phyloP scores from a whole-genome alignment of 2,797 vertebrate species.

The Anguilla anguilla region DNA sequence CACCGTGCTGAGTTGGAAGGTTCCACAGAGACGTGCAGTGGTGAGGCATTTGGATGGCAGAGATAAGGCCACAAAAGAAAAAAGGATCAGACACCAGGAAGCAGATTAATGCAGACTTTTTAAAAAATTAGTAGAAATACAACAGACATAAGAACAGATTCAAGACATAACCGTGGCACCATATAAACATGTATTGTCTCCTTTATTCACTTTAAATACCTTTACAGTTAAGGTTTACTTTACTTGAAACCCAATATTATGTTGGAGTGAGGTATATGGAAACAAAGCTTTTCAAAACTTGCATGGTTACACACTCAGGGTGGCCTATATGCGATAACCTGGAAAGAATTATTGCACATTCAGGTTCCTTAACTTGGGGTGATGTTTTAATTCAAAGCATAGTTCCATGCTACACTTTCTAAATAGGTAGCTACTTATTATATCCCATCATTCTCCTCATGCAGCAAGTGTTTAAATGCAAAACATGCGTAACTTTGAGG shows the following conservation, averaged over 20 bases:
- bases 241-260: background rate
- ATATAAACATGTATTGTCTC: background rate
- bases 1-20: slow-evolving; percentile 26
- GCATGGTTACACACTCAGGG: too few relatives aligned
- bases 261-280: background rate
- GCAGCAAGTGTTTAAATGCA: background rate
- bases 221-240: background rate
- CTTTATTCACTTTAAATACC: background rate
- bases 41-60: background rate
- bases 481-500: background rate
- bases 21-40: background rate
- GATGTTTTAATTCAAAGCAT: background rate
- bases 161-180: background rate
- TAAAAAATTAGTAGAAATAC: background rate
- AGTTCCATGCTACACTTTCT: background rate
- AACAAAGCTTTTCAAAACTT: background rate
- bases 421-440: background rate
- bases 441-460: background rate
- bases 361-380: background rate
- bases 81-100: background rate
- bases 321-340: background rate
- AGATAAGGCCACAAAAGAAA: background rate
- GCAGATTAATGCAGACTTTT: background rate
- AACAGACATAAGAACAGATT: background rate
- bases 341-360: background rate